Evolutionary conservation across 2,113 vertebrate genomes (phyloP), one percentile per base, ranked within the genome.

Genomic region (Azemiops feae): DNA sequence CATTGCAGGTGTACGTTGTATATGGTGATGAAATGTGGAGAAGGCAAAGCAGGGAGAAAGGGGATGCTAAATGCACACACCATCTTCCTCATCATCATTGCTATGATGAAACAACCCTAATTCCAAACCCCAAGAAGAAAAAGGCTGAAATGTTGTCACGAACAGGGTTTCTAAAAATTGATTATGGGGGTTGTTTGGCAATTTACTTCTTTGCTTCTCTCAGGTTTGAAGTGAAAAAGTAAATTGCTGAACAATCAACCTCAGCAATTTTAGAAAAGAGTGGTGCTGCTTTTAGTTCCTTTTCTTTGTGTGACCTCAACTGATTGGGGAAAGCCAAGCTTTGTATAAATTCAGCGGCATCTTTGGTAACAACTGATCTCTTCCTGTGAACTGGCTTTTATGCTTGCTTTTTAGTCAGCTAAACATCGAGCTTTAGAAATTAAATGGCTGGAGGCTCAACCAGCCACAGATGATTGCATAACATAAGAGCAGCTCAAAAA

Each of bases 361-460:
- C 89, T 94, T 96, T 97, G 91, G 6, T 89, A 93, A 96, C 96
- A 97, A 95, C 97, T 96, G 95, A 54, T 96, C 92, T 95, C 95
- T 96, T 96, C 96, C 96, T 97, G 95, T 95, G 96, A 96, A 96
- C 96, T 96, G 96, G 95, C 97, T 96, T 95, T 94, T 94, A 39
- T 93, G 52, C 90, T 96, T 94, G 54, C 88, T 96, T 94, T 96
- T 85, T 96, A 97, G 95, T 96, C 95, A 96, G 96, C 96, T 96
- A 93, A 96, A 96, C 95, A 69, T 94, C 85, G 74, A 85, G 93
- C 93, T 97, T 91, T 94, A 88, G 1, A 94, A 92, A 94, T 85
- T 88, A 95, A 96, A 95, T 96, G 95, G 96, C 97, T 97, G 45
- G 0, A 1, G 97, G 97, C 69, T 39, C 95, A 94, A 94, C 89